Evolutionary conservation across 2,888 invertebrate genomes (phyloP).

Genomic region (Eudemis profundana): DNA sequence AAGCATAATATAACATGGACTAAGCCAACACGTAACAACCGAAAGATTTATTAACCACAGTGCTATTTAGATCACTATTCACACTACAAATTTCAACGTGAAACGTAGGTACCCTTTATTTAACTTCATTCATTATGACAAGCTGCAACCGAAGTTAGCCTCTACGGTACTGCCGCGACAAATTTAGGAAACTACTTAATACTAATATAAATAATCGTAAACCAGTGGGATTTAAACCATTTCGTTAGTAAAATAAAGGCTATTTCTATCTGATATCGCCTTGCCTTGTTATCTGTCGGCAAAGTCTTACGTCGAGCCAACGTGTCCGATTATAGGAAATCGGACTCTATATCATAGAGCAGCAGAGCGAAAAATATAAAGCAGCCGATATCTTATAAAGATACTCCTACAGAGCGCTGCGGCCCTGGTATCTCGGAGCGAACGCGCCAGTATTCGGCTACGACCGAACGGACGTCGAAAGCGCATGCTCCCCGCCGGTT

Average conservation of each 20-base stretch:
- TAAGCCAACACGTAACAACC: background rate
- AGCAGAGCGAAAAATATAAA: constrained; percentile 54
- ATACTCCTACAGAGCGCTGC: constrained; percentile 81
- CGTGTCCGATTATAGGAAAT: constrained; percentile 47
- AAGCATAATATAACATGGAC: constrained; percentile 5
- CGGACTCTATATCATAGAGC: constrained; percentile 44
- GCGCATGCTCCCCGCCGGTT: constrained; percentile 83
- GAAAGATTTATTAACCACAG: background rate
- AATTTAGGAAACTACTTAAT: constrained; percentile 77
- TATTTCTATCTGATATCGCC: constrained; percentile 53
- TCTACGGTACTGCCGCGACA: constrained; percentile 69
- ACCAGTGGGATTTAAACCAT: constrained; percentile 50
- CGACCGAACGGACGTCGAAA: constrained; percentile 73
- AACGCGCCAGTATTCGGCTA: constrained; percentile 85
- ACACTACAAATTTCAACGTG: constrained; percentile 17
- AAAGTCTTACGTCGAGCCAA: constrained; percentile 66
- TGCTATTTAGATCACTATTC: constrained; percentile 3
- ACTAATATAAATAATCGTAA: constrained; percentile 53
- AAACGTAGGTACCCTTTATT: constrained; percentile 36
- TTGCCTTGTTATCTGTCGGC: constrained; percentile 72
- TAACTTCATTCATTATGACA: constrained; percentile 50
- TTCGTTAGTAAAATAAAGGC: constrained; percentile 49
- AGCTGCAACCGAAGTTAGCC: constrained; percentile 58
- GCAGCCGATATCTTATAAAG: constrained; percentile 44
- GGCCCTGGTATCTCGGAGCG: constrained; percentile 81